Percentiles rank a stretch among this genome's conserved stretches.
Evolutionary conservation across 2,888 invertebrate species (phyloP).

Genomic region (Lithophane socia): DNA sequence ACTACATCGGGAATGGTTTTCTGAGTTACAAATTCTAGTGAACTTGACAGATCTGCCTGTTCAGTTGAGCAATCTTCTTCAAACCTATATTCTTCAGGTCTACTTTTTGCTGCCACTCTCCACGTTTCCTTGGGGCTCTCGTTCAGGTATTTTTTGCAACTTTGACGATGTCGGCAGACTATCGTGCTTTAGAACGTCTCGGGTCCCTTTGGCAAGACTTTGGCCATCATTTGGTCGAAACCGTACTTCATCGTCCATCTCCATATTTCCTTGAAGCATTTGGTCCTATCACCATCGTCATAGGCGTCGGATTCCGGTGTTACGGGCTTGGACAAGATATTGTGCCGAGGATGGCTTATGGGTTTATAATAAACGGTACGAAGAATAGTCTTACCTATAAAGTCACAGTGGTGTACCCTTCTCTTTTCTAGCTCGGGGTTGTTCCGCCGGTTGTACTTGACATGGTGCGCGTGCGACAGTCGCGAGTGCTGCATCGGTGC

Average conservation of each 20-base stretch:
- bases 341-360: background rate
- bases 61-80: background rate
- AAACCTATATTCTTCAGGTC: background rate
- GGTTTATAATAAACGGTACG: too few relatives aligned
- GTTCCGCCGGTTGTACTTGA: slow-evolving; percentile 97
- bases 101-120: background rate
- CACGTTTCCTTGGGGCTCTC: background rate
- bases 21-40: background rate
- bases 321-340: background rate
- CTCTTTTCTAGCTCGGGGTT: slow-evolving; percentile 99
- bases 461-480: slow-evolving; percentile 80
- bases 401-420: slow-evolving; percentile 98
- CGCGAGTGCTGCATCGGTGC: slow-evolving; percentile 78
- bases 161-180: background rate
- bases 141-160: background rate
- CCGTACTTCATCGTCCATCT: background rate
- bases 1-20: background rate
- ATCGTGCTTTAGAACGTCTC: background rate
- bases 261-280: background rate
- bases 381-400: slow-evolving; percentile 92
- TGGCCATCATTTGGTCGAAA: background rate
- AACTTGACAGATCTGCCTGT: background rate
- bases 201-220: background rate
- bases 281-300: too few relatives aligned
- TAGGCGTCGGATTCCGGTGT: background rate